phyloP scores from a whole-genome alignment of 2,888 invertebrate species.

The Dolomedes plantarius region DNA sequence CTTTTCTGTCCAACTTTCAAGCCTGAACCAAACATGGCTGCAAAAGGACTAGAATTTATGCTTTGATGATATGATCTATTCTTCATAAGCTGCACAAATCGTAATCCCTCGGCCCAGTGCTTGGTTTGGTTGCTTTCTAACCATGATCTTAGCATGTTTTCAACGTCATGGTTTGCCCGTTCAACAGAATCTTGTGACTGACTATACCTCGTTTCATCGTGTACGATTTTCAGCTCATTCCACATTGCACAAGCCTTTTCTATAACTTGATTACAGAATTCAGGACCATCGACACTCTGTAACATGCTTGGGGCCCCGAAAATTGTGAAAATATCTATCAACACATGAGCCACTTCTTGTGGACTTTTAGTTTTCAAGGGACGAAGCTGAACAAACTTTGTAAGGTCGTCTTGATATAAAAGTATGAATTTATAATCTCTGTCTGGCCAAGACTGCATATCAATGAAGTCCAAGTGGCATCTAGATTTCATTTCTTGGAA shows the following conservation, averaged over 20 bases:
- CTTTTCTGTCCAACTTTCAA: conserved; percentile 26
- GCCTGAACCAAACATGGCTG: conserved; percentile 42
- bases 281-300: conserved; percentile 65
- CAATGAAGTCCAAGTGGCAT: conserved; percentile 72
- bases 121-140: conserved; percentile 21
- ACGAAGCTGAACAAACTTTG: conserved; percentile 71
- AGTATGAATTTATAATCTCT: conserved; percentile 70
- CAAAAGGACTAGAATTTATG: conserved; percentile 34
- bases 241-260: conserved; percentile 7
- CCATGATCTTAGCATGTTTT: conserved; percentile 37
- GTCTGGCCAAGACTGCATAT: conserved; percentile 71
- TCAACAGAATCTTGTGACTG: too few relatives aligned
- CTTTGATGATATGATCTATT: conserved; percentile 51
- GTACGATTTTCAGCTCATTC: conserved; percentile 25
- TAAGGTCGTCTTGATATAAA: conserved; percentile 73
- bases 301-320: conserved; percentile 70
- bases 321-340: conserved; percentile 63
- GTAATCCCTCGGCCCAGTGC: conserved; percentile 64
- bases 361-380: conserved; percentile 64
- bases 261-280: conserved; percentile 41
- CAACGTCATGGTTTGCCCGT: conserved; percentile 44
- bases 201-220: conserved; percentile 27
- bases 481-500: conserved; percentile 22
- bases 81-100: conserved; percentile 50
- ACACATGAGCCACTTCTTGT: conserved; percentile 46